phyloP scores from a whole-genome alignment of 2,797 vertebrate genomes.

The Sebastes diploproa region DNA sequence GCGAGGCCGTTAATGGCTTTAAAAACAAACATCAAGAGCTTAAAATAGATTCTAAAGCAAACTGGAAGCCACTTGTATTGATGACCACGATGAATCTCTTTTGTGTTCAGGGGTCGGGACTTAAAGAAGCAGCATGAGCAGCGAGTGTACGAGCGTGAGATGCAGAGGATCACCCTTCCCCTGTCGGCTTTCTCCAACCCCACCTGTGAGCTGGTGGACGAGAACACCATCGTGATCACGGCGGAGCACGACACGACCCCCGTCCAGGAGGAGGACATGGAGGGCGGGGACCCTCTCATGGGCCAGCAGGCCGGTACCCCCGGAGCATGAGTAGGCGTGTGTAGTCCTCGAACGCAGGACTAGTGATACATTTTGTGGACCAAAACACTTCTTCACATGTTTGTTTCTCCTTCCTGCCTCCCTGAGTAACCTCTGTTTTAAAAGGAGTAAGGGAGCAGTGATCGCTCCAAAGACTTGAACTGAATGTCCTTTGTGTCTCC shows the following conservation, averaged over 20 bases:
- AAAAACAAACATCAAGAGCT: too few species aligned
- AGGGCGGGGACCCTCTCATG: constrained; percentile 87
- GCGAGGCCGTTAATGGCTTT: too few species aligned
- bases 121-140: constrained; percentile 90
- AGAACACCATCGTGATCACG: constrained; percentile 88
- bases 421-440: constrained; percentile 38
- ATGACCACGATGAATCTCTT: background rate
- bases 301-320: constrained; percentile 90
- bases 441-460: constrained; percentile 45
- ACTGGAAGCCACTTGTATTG: too few species aligned
- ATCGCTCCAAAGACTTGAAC: constrained; percentile 56
- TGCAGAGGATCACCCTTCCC: constrained; percentile 94
- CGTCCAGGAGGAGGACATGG: constrained; percentile 78
- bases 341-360: constrained; percentile 17
- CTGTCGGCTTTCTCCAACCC: constrained; percentile 93
- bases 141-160: constrained; percentile 89
- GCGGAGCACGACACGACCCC: constrained; percentile 81
- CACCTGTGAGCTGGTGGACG: constrained; percentile 91
- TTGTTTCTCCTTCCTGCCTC: constrained; percentile 39
- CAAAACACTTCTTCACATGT: constrained; percentile 47
- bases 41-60: too few species aligned
- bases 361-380: constrained; percentile 49
- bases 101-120: constrained; percentile 85
- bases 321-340: constrained; percentile 85
- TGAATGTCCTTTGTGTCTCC: constrained; percentile 34